Evolutionary conservation across 2,113 vertebrate genomes (phyloP), one percentile per base, ranked within the genome.

Genomic region (Bombycilla garrulus): DNA sequence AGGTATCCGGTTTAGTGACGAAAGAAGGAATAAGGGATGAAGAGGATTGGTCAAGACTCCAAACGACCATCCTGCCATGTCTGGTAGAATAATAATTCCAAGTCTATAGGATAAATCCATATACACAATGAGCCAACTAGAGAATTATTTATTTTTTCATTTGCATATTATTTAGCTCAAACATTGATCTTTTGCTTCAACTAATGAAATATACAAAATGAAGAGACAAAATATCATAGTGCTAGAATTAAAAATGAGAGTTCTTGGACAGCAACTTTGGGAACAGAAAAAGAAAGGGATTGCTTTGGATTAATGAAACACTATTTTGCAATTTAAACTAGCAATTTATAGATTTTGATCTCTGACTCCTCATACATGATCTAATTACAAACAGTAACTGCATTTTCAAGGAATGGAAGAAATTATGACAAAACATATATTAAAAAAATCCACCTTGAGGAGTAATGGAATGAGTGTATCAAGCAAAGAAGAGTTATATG

Each of bases 281-380:
- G 51, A 11, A 28, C 3, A 6, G 18, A 38, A 58, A 53, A 40
- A 57, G 31, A 33, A 40, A 42, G 10, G 2, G 6, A 48, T 66
- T 89, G 15, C 38, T 58, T 94, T 90, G 57, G n/a, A 28, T 92
- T 95, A 79, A 66, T 84, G 51, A 92, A 93, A 33, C 60, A 93
- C 85, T 78, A 94, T 76, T 93, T 94, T 90, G 42, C 71, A 83
- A 85, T 95, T 95, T 96, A 95, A 96, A 90, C 58, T 25, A 95
- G 51, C 25, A 87, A 85, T 78, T 42, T 95, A 85, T 79, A 92
- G 87, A 95, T 96, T 84, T 96, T 92, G 86, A 95, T 36, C 60
- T 90, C 47, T 81, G 87, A 64, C 20, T 96, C 48, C 29, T 80
- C 77, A 53, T 81, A 38, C 48, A 40, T 64, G 12, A 16, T 74